Conservation (phyloP, 30 jellyfish, hydroid and myxozoan species). For the Pelagia noctiluca region DNA sequence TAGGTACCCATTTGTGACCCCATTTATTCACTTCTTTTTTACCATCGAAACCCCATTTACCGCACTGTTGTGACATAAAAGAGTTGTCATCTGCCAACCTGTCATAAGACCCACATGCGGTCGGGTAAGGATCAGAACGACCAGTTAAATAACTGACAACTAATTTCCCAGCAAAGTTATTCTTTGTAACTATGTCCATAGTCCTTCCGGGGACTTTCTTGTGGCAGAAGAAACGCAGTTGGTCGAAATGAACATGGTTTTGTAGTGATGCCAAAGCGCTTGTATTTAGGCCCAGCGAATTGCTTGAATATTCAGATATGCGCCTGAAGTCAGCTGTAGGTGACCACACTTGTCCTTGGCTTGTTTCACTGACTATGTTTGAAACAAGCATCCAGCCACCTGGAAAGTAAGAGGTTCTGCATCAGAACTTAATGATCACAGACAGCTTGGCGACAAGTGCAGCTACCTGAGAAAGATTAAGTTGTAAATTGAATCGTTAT, state of each 20-base stretch:
- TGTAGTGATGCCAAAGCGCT: no score
- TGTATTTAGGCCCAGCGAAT: no score
- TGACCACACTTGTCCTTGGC: neutral
- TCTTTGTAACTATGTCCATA: neutral
- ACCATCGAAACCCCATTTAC: neutral
- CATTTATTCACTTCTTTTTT: neutral
- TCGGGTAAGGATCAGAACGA: neutral
- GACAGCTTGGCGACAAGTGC: no score
- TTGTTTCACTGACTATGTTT: neutral
- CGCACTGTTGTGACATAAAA: neutral
- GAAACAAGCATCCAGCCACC: no score
- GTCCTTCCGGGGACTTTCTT: slow-evolving; percentile 1
- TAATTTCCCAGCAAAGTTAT: no score
- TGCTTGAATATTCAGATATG: neutral
- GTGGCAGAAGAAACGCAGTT: neutral
- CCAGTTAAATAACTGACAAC: neutral
- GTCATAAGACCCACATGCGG: no score
- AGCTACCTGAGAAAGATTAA: no score
- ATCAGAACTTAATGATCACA: no score
- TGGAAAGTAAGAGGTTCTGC: no score
- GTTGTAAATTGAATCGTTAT: no score
- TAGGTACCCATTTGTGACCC: neutral
- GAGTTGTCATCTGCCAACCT: neutral
- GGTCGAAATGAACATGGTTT: neutral
- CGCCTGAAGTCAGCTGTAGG: neutral